A percentile compares a stretch with the other conserved stretches of the same genome.
Conservation (phyloP, 1,140 invertebrate species). For the Cotesia glomerata region DNA sequence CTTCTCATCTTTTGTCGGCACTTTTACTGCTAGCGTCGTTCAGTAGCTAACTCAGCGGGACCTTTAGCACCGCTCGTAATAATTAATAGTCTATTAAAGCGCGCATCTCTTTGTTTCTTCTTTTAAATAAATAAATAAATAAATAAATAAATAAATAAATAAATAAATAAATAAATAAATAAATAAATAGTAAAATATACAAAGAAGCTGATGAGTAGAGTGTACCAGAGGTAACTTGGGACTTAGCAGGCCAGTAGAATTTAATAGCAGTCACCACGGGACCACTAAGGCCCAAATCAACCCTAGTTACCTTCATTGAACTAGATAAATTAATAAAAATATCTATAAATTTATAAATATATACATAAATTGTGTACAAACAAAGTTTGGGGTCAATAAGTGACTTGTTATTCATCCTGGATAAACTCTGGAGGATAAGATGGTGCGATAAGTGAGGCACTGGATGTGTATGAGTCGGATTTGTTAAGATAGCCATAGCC, state of each 20-base stretch:
- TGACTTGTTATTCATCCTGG: not conserved
- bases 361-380: not conserved
- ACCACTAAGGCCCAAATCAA: constrained; percentile 63
- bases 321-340: not conserved
- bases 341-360: not conserved
- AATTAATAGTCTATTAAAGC: no score
- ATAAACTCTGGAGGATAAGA: not conserved
- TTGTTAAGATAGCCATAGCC: constrained; percentile 20
- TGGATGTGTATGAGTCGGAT: not conserved
- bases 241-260: constrained; percentile 65
- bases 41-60: no score
- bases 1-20: no score
- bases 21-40: no score
- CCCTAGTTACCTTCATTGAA: constrained; percentile 29
- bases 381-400: not conserved
- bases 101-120: no score
- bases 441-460: not conserved
- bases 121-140: not conserved
- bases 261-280: constrained; percentile 57
- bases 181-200: not conserved
- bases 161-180: not conserved
- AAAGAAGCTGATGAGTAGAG: constrained; percentile 20
- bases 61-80: no score
- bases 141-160: not conserved
- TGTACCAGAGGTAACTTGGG: constrained; percentile 56